Base-by-base conservation (phyloP, 2,113 vertebrate species). In the Zosterops japonicus region DNA sequence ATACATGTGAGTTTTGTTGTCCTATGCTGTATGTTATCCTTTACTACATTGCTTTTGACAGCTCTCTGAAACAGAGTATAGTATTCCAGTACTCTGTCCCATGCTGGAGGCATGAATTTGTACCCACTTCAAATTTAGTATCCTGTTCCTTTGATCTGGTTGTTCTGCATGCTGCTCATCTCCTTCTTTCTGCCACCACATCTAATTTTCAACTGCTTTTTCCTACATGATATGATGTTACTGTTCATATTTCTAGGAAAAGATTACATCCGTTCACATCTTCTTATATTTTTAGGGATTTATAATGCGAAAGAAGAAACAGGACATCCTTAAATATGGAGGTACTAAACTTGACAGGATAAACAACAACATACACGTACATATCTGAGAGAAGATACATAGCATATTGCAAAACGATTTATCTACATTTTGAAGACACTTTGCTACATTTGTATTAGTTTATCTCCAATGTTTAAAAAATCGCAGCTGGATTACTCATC, bases 391-490 rank as follows among this genome's bases (percentile, higher is more conserved):
- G 56, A 47, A 87, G 77, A 92, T 79, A 92, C 7, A 47, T 12
- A 82, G 80, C 65, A 79, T 87, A 95, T 85, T 96, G 87, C 74
- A 82, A 87, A 72, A 84, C 42, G 3, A 97, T 95, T 94, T 95
- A 84, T 96, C 93, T 94, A 61, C 56, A 76, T 96, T 95, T 81
- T 85, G 65, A 94, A 75, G 83, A 79, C 57, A 89, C 16, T 83
- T 90, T 71, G 35, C 81, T 71, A 53, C 77, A 94, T 95, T 95
- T 95, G 77, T 81, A 94, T 93, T 89, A 64, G 89, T 96, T 94
- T 96, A 93, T 76, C n/a, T 56, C 53, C 7, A 29, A 44, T 78
- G 74, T 89, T 92, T 46, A 85, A 95, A 95, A 94, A 91, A 94
- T 69, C 0, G 2, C 49, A 68, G 52, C 68, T 89, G 81, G 83